phyloP scores from a whole-genome alignment of 64 coral and sea anemone species.

The Pocillopora verrucosa region DNA sequence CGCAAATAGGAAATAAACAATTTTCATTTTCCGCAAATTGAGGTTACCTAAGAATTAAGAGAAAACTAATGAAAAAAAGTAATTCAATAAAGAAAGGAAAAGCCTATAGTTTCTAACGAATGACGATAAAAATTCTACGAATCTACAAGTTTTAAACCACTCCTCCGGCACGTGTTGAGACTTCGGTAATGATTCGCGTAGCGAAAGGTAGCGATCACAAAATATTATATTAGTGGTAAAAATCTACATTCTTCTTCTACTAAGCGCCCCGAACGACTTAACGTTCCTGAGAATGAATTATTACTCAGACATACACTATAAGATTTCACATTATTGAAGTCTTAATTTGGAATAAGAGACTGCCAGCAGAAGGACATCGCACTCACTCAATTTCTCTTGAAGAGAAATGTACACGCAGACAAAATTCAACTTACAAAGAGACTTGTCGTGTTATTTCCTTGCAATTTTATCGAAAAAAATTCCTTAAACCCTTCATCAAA shows the following conservation, averaged over 20 bases:
- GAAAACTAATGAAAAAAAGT: background rate
- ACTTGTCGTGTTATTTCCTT: background rate
- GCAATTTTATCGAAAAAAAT: background rate
- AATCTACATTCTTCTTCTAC: background rate
- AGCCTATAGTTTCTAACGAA: background rate
- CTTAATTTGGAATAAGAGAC: background rate
- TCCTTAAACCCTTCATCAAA: background rate
- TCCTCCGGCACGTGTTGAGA: conserved; percentile 29
- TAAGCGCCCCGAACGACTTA: background rate
- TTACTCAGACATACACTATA: background rate
- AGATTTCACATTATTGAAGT: background rate
- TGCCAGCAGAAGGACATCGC: background rate
- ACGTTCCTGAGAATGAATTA: background rate
- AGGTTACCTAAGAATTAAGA: background rate
- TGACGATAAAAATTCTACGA: background rate
- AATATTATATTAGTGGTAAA: background rate
- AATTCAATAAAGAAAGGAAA: background rate
- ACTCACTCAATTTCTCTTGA: background rate
- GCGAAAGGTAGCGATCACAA: background rate
- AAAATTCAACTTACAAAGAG: background rate
- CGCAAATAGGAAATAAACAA: conserved; percentile 29
- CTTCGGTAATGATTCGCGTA: conserved; percentile 1
- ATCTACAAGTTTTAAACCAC: conserved; percentile 13
- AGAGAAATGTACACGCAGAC: background rate
- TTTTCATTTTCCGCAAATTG: conserved; percentile 32